A percentile compares a stretch with the other conserved stretches of the same genome.
These are phyloP conservation scores for Lepilemur septentrionalis DNA, from an alignment of 2,797 vertebrate species.

Conservation along the genomic window DNA sequence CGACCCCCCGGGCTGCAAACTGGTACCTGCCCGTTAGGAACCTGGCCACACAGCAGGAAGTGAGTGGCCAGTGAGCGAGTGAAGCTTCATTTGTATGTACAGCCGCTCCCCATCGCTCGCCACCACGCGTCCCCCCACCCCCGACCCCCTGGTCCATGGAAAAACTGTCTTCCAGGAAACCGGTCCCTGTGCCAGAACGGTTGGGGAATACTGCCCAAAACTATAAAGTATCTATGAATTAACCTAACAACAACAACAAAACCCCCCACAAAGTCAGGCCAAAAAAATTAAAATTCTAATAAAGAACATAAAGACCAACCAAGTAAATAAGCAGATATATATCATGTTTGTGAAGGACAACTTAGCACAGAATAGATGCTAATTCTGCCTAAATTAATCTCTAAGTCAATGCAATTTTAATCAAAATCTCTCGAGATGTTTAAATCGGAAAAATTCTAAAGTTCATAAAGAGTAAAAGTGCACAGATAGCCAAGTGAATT, in stretches of 20 bases:
- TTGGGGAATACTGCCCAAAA: not conserved
- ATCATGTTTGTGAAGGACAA: not conserved
- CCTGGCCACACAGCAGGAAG: too few species aligned
- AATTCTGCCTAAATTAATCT: not conserved
- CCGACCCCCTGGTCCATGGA: too few species aligned
- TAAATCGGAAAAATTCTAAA: not conserved
- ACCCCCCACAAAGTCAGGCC: not conserved
- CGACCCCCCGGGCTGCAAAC: too few species aligned
- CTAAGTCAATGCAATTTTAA: constrained; percentile 1
- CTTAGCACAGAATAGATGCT: not conserved
- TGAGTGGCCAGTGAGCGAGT: too few species aligned
- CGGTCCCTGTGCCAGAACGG: too few species aligned
- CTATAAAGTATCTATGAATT: not conserved
- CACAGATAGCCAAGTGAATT: not conserved
- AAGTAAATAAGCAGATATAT: not conserved
- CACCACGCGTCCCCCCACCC: too few species aligned
- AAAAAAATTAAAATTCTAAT: constrained; percentile 7
- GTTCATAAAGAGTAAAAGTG: not conserved
- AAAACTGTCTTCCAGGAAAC: too few species aligned
- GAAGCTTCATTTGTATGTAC: too few species aligned
- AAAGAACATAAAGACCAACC: not conserved
- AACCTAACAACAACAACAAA: not conserved
- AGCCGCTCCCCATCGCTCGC: too few species aligned
- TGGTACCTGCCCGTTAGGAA: too few species aligned
- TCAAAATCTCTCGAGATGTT: not conserved